Evolutionary conservation across 2,888 invertebrate genomes (phyloP).

Genomic region (Aleiodes alternator): DNA sequence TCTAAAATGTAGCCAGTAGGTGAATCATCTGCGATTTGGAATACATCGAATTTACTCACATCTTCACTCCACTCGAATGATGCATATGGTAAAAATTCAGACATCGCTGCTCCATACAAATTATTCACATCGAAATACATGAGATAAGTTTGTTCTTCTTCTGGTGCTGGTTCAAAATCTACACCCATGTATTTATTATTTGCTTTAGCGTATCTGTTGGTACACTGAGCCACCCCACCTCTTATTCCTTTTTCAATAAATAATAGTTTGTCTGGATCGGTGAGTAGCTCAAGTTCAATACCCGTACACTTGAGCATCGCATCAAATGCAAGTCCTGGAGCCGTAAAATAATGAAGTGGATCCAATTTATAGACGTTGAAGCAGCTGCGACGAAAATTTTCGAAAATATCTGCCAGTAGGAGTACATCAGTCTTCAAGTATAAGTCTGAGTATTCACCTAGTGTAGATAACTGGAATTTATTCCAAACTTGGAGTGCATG

Average conservation of each 20-base stretch:
- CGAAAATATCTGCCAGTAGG: slow-evolving; percentile 8
- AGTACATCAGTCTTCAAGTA: slow-evolving; percentile 6
- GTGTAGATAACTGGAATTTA: slow-evolving; percentile 60
- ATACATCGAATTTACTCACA: slow-evolving; percentile 40
- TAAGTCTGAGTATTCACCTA: slow-evolving; percentile 63
- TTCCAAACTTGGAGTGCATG: slow-evolving; percentile 7
- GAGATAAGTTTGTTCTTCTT: slow-evolving; percentile 38
- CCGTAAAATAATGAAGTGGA: slow-evolving; percentile 54
- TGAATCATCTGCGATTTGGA: slow-evolving; percentile 45
- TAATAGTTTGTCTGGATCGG: too few relatives aligned
- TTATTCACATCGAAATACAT: slow-evolving; percentile 52
- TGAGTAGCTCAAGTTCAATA: too few relatives aligned
- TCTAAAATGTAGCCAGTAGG: slow-evolving; percentile 53
- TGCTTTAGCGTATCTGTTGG: too few relatives aligned
- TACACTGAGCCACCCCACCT: too few relatives aligned
- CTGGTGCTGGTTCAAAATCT: slow-evolving; percentile 40
- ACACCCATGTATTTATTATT: slow-evolving; percentile 55
- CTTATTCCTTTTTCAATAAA: too few relatives aligned
- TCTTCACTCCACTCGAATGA: slow-evolving; percentile 63
- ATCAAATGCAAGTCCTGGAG: too few relatives aligned
- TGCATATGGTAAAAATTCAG: neutral
- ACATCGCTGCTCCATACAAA: slow-evolving; percentile 48
- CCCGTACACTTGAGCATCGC: too few relatives aligned
- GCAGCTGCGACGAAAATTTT: slow-evolving; percentile 48
- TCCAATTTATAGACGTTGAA: slow-evolving; percentile 63